phyloP scores from a whole-genome alignment of 1,140 invertebrate species.

The Drosophila albomicans region DNA sequence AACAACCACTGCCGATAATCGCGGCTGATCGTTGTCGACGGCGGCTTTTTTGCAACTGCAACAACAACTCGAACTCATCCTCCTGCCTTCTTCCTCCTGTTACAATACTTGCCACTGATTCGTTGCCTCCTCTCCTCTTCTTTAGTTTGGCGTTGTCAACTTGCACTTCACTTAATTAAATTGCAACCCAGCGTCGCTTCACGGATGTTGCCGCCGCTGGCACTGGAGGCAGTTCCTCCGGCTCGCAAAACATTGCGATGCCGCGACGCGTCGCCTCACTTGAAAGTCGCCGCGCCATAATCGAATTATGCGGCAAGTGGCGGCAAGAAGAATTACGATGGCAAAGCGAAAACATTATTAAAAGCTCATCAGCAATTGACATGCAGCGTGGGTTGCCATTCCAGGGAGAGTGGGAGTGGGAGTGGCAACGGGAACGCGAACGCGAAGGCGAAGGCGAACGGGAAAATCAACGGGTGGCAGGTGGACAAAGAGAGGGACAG shows the following conservation, averaged over 20 bases:
- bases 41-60: conserved; percentile 60
- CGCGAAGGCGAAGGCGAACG: no score
- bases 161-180: conserved; percentile 81
- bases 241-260: conserved; percentile 4
- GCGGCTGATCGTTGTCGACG: conserved; percentile 66
- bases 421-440: neutral
- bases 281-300: conserved; percentile 79
- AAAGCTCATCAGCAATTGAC: conserved; percentile 82
- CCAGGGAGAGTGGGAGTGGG: neutral
- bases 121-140: neutral
- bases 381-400: conserved; percentile 54
- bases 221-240: conserved; percentile 20
- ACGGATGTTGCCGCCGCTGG: conserved; percentile 58
- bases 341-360: conserved; percentile 77
- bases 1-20: conserved; percentile 66
- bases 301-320: conserved; percentile 78
- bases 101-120: conserved; percentile 14
- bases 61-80: conserved; percentile 38
- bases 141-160: conserved; percentile 32
- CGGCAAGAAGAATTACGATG: conserved; percentile 74
- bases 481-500: conserved; percentile 4
- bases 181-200: conserved; percentile 72
- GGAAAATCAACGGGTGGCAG: neutral
- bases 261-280: conserved; percentile 37
- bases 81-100: neutral